These are phyloP conservation scores for Paraplagusia blochii DNA, from an alignment of 2,113 vertebrate genomes.

Conservation along the genomic window DNA sequence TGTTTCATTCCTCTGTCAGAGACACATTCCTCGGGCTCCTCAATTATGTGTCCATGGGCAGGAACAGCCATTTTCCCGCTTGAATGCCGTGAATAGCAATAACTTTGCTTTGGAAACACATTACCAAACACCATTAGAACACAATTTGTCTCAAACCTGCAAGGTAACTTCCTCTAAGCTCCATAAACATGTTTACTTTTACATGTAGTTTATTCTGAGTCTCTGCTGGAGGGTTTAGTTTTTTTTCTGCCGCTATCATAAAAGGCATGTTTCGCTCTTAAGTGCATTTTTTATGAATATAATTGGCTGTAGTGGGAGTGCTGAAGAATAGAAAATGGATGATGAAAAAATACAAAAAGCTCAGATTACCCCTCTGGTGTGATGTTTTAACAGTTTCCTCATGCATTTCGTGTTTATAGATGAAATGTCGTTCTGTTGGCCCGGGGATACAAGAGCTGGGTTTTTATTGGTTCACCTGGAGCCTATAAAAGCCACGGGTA, in stretches of 20 bases:
- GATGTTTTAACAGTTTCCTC: slow-evolving; percentile 49
- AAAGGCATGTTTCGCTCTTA: slow-evolving; percentile 51
- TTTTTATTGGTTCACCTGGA: slow-evolving; percentile 68
- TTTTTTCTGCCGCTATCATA: slow-evolving; percentile 29
- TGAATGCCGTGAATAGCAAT: slow-evolving; percentile 76
- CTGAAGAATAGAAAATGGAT: slow-evolving; percentile 30
- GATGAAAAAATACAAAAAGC: slow-evolving; percentile 40
- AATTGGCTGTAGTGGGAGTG: slow-evolving; percentile 54
- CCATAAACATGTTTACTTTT: slow-evolving; percentile 68
- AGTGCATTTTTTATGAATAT: slow-evolving; percentile 55
- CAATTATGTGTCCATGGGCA: slow-evolving; percentile 65
- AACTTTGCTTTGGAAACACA: slow-evolving; percentile 64
- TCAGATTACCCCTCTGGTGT: slow-evolving; percentile 56
- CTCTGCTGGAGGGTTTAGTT: slow-evolving; percentile 12
- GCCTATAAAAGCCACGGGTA: slow-evolving; percentile 61
- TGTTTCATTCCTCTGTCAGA: slow-evolving; percentile 6
- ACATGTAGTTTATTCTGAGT: slow-evolving; percentile 61
- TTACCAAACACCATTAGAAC: slow-evolving; percentile 73
- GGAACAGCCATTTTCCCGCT: slow-evolving; percentile 63
- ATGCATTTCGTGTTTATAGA: slow-evolving; percentile 49
- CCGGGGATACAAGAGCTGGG: slow-evolving; percentile 52
- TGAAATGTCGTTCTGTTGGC: slow-evolving; percentile 59
- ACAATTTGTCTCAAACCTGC: slow-evolving; percentile 63
- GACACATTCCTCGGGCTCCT: slow-evolving; percentile 62
- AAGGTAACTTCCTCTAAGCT: slow-evolving; percentile 45